These are phyloP conservation scores for Eledone cirrhosa DNA, from an alignment of 2,888 invertebrate species.

Conservation along the genomic window DNA sequence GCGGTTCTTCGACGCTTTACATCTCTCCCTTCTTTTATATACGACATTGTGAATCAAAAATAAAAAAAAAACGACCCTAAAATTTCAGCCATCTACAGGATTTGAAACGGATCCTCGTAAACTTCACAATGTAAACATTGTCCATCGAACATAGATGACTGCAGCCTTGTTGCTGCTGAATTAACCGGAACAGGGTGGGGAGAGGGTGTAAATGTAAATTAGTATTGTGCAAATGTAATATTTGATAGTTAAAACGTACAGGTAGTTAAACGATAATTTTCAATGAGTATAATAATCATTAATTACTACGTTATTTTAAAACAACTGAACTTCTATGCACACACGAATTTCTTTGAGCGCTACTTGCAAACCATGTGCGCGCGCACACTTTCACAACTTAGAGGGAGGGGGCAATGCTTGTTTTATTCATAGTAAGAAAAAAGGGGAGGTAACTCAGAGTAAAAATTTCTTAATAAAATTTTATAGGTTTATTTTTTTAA, in stretches of 20 bases:
- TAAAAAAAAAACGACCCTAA: not conserved
- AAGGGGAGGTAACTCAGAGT: no score
- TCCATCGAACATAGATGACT: not conserved
- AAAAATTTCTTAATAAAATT: no score
- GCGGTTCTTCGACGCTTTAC: not conserved
- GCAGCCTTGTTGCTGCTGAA: not conserved
- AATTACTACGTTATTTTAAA: not conserved
- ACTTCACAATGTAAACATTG: not conserved
- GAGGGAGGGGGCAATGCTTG: not conserved
- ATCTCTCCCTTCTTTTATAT: not conserved
- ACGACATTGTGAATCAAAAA: not conserved
- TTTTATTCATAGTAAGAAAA: no score
- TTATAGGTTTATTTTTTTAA: no score
- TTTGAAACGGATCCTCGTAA: not conserved
- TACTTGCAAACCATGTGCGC: not conserved
- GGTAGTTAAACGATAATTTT: not conserved
- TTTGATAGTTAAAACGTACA: not conserved
- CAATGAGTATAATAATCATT: not conserved
- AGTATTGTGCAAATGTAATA: not conserved
- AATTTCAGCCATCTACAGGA: not conserved
- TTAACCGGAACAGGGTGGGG: not conserved
- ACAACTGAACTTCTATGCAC: not conserved
- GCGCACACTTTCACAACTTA: not conserved
- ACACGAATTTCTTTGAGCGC: not conserved
- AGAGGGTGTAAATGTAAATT: no score